These are phyloP conservation scores for Formica aserva DNA, from an alignment of 2,888 invertebrate species.

Conservation along the genomic window DNA sequence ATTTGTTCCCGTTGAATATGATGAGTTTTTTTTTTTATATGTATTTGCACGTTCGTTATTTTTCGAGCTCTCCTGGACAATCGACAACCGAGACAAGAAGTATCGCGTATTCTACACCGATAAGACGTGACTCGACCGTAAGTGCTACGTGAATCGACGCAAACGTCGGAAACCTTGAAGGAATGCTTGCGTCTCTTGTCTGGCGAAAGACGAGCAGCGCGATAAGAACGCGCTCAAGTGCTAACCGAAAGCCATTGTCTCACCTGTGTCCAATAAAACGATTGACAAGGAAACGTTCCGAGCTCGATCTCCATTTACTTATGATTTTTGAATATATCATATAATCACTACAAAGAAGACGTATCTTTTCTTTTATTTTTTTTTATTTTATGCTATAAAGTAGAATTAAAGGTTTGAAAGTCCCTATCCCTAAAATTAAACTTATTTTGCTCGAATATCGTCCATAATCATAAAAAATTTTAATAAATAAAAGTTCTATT, in stretches of 20 bases:
- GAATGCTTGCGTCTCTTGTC: conserved; percentile 61
- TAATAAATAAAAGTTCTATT: not conserved
- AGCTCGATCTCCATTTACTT: not conserved
- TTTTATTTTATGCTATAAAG: not conserved
- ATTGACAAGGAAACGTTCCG: not conserved
- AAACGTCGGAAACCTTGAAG: conserved; percentile 71
- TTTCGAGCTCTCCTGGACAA: conserved; percentile 16
- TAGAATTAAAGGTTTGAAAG: not conserved
- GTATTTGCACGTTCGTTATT: not conserved
- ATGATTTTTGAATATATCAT: not conserved
- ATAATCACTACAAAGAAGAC: not conserved
- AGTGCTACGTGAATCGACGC: conserved; percentile 70
- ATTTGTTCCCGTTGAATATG: not conserved
- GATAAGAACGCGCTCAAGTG: conserved; percentile 44
- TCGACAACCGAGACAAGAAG: conserved; percentile 29
- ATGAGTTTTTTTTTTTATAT: not conserved
- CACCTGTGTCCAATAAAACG: conserved; percentile 23
- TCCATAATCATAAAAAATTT: not conserved
- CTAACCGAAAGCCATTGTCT: conserved; percentile 40
- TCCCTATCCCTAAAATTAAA: not conserved
- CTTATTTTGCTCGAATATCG: not conserved
- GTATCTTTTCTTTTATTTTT: not conserved
- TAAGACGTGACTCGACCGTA: conserved; percentile 68
- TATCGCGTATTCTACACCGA: conserved; percentile 60
- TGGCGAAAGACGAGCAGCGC: conserved; percentile 31